phyloP scores from a whole-genome alignment of 2,113 vertebrate species.

The Mirounga angustirostris region DNA sequence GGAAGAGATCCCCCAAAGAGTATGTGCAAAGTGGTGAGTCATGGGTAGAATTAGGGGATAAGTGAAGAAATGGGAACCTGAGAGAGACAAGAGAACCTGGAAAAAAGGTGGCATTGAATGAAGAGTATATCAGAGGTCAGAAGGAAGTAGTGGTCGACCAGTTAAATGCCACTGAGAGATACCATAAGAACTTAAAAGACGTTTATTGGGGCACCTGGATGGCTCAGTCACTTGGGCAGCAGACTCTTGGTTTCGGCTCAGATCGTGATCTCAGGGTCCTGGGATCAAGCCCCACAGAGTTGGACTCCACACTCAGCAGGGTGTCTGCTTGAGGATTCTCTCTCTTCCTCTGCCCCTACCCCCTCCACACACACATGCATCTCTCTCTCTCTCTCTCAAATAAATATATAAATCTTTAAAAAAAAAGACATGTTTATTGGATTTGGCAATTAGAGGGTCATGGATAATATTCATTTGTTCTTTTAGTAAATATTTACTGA shows the following conservation, averaged over 20 bases:
- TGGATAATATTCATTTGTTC: not conserved
- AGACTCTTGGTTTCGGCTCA: not conserved
- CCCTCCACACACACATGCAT: not conserved
- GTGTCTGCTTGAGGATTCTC: not conserved
- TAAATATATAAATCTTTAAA: not conserved
- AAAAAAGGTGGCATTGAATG: not conserved
- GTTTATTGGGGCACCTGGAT: not conserved
- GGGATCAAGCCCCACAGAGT: not conserved
- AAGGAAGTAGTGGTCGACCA: not conserved
- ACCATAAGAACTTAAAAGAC: not conserved
- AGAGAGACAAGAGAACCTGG: not conserved
- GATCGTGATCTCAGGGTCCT: not conserved
- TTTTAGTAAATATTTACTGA: not conserved
- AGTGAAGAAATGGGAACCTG: not conserved
- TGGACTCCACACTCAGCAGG: not conserved
- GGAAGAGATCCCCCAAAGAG: not conserved
- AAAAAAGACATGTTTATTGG: not conserved
- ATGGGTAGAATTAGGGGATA: not conserved
- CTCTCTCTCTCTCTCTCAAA: not conserved
- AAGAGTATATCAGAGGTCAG: not conserved
- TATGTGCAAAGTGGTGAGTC: not conserved
- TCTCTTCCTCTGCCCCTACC: not conserved
- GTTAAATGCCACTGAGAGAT: not conserved
- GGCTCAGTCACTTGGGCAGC: not conserved
- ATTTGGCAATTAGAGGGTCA: not conserved